Evolutionary conservation across 2,797 vertebrate genomes (phyloP).

Genomic region (Merluccius polli): DNA sequence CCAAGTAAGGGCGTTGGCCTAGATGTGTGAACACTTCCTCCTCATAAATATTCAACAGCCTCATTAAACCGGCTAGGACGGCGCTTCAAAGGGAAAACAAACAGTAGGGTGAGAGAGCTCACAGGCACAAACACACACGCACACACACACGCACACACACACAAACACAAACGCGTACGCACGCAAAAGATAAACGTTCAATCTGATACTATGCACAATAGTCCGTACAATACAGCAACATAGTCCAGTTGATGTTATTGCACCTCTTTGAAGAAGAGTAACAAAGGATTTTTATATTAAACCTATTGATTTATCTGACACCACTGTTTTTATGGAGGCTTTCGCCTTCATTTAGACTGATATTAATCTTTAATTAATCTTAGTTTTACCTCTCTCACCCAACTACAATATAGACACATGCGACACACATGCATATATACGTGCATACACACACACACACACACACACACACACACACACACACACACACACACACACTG

Average conservation of each 20-base stretch:
- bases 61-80: constrained; percentile 56
- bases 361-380: background rate
- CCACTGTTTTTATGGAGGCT: background rate
- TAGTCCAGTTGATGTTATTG: background rate
- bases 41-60: constrained; percentile 67
- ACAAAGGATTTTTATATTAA: background rate
- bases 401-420: background rate
- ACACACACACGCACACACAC: background rate
- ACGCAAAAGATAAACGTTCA: background rate
- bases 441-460: constrained; percentile 1
- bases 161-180: constrained; percentile 13
- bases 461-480: constrained; percentile 7
- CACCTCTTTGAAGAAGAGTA: background rate
- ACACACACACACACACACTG: background rate
- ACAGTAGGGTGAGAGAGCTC: constrained; percentile 39
- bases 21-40: constrained; percentile 46
- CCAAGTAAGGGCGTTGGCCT: constrained; percentile 52
- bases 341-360: background rate
- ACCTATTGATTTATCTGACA: background rate
- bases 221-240: background rate
- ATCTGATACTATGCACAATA: background rate
- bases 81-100: constrained; percentile 56
- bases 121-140: constrained; percentile 6
- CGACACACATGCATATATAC: background rate
- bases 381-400: background rate